Percentiles rank a stretch among this genome's conserved stretches.
phyloP scores from a whole-genome alignment of 2,113 vertebrate species.

The Toxotes chatareus region DNA sequence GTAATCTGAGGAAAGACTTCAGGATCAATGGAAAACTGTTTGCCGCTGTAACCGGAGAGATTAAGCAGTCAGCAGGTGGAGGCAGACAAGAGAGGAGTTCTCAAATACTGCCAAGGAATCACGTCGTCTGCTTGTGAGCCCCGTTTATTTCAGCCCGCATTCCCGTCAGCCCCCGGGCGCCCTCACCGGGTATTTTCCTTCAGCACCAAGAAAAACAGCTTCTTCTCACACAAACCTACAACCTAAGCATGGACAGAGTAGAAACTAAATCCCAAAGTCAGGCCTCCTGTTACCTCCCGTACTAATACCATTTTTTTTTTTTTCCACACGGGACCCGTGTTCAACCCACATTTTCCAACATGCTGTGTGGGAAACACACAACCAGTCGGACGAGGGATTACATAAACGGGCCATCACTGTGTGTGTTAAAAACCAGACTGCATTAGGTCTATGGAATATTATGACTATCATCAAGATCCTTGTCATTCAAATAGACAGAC shows the following conservation, averaged over 20 bases:
- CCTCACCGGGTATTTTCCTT: not conserved
- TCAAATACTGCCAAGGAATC: not conserved
- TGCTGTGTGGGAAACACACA: constrained; percentile 13
- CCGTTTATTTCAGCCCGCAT: not conserved
- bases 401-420: not conserved
- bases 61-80: constrained; percentile 3
- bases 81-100: not conserved
- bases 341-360: not conserved
- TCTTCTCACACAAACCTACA: constrained; percentile 11
- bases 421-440: not conserved
- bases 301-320: not conserved
- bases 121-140: not conserved
- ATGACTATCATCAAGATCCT: no score
- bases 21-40: constrained; percentile 11
- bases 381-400: no score
- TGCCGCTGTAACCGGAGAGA: constrained; percentile 15
- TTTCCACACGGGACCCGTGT: not conserved
- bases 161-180: not conserved
- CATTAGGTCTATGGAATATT: no score
- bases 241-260: not conserved
- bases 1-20: not conserved
- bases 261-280: not conserved
- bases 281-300: not conserved
- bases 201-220: not conserved
- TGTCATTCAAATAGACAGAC: no score